Base-by-base conservation (phyloP, 2,113 vertebrate genomes). In the Electrona antarctica region DNA sequence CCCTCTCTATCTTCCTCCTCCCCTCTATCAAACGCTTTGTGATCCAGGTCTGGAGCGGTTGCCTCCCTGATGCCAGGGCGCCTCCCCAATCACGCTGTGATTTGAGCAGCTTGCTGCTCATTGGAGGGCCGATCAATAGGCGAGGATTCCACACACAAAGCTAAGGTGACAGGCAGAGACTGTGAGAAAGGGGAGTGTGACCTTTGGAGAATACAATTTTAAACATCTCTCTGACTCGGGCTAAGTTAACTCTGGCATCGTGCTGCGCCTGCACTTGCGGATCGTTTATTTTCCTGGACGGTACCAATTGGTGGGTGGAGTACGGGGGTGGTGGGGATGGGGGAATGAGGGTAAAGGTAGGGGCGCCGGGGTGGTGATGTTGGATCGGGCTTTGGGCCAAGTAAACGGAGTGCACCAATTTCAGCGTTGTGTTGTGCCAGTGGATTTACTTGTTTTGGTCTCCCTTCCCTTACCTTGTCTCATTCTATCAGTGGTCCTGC, bases 141-240 rank as follows among this genome's bases (percentile, higher is more conserved):
- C 13, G 15, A 64, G 69, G 88, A 91, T 90, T 90, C 79, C 70
- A n/a, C 69, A 73, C 64, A 87, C 86, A 92, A 93, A 94, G 90
- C 85, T 79, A 79, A 88, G 88, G 87, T 91, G 89, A 92, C 87
- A 84, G 85, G 83, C 80, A 73, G 73, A 83, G 87, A 83, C 80
- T 90, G 84, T 88, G 81, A 86, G 87, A 91, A 89, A 88, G 84
- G 79, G 85, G 87, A 91, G 87, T 67, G 41, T 87, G 92, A 94
- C 93, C 93, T 93, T 93, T 92, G 76, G 86, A 90, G 88, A 91
- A 92, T 86, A 90, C 89, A 88, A 90, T 91, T 89, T 85, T 84
- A 89, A 91, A 85, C 84, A 79, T 88, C 89, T 89, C 83, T 81
- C 80, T 59, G 75, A 87, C 84, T 79, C 77, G 50, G 69, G 73